phyloP scores from a whole-genome alignment of 2,888 invertebrate species.

The Torymus tubicola region DNA sequence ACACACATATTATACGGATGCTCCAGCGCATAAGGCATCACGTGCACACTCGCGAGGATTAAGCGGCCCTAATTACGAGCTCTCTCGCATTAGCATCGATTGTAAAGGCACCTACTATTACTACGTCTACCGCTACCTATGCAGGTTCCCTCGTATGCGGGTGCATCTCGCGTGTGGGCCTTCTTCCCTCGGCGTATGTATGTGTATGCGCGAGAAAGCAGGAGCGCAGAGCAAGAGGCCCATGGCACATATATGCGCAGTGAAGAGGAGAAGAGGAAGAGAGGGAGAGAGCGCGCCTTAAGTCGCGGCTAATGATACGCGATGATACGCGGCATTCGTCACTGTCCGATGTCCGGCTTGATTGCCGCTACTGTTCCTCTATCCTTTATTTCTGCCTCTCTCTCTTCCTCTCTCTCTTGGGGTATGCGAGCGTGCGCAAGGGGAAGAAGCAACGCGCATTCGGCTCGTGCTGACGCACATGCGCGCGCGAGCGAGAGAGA shows the following conservation, averaged over 20 bases:
- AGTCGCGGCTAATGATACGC: constrained; percentile 73
- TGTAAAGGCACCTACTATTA: constrained; percentile 16
- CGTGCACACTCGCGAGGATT: constrained; percentile 36
- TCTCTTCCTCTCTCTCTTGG: not conserved
- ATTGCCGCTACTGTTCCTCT: constrained; percentile 73
- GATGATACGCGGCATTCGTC: constrained; percentile 75
- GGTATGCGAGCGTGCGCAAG: not conserved
- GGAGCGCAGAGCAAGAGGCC: constrained; percentile 1
- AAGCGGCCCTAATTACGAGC: constrained; percentile 52
- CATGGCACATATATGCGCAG: no score
- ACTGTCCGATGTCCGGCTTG: constrained; percentile 74
- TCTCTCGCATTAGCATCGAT: constrained; percentile 53
- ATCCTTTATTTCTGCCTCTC: constrained; percentile 43
- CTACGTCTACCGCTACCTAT: not conserved
- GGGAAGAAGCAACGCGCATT: not conserved
- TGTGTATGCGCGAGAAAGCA: not conserved
- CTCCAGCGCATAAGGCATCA: no score
- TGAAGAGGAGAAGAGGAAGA: constrained; percentile 55
- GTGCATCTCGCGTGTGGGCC: not conserved
- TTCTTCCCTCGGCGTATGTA: not conserved
- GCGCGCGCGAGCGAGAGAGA: not conserved
- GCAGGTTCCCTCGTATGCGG: not conserved
- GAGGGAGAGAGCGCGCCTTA: constrained; percentile 47
- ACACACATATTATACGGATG: no score
- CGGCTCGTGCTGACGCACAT: not conserved